Percentiles rank a stretch among this genome's conserved stretches.
phyloP scores from a whole-genome alignment of 2,113 vertebrate genomes.

The Cichladusa arquata region DNA sequence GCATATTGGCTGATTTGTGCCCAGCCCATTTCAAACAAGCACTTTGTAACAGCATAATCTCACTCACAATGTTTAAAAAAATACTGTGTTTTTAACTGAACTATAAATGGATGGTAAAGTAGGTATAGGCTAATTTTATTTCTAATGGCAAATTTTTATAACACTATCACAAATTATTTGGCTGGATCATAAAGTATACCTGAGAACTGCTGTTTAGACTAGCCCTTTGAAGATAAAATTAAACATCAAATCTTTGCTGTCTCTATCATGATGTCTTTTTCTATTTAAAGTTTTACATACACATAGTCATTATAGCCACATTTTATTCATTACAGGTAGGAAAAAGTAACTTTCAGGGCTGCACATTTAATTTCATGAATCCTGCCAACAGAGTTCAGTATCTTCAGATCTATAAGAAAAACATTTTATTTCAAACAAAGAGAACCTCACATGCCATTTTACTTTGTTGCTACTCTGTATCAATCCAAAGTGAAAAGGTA shows the following conservation, averaged over 20 bases:
- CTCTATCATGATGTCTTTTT: background rate
- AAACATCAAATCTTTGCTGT: background rate
- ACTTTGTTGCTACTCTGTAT: background rate
- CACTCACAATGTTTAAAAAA: background rate
- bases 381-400: background rate
- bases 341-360: background rate
- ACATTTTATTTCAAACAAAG: background rate
- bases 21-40: background rate
- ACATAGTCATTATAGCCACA: background rate
- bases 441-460: rapidly evolving
- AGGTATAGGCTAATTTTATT: background rate
- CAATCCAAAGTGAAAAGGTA: background rate
- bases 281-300: background rate
- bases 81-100: background rate
- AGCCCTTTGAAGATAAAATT: background rate
- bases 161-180: background rate
- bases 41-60: background rate
- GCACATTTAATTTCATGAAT: background rate
- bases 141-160: background rate
- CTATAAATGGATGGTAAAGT: background rate
- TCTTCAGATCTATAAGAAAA: background rate
- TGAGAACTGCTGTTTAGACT: background rate
- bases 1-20: background rate
- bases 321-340: background rate
- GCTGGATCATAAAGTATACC: background rate